These are phyloP conservation scores for Oncopeltus fasciatus DNA, from an alignment of 1,140 invertebrate genomes.

Conservation along the genomic window DNA sequence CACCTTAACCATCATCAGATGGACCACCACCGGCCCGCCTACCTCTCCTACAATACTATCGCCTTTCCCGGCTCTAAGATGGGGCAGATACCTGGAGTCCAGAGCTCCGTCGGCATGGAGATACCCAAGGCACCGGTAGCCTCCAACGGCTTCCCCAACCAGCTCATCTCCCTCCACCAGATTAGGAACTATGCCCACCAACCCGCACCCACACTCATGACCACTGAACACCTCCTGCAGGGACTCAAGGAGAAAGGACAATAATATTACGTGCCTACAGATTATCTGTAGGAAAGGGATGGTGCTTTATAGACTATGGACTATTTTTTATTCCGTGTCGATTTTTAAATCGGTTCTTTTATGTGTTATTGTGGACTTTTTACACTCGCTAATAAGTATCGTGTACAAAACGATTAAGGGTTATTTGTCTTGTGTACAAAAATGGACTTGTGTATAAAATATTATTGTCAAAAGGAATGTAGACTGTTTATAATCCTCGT, in stretches of 20 bases:
- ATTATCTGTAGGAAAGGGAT: slow-evolving; percentile 8
- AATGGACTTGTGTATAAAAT: background rate
- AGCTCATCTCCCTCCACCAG: slow-evolving; percentile 88
- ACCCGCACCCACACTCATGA: slow-evolving; percentile 35
- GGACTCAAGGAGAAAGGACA: slow-evolving; percentile 26
- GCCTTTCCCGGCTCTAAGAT: slow-evolving; percentile 32
- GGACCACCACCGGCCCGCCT: slow-evolving; percentile 53
- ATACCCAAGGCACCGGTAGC: slow-evolving; percentile 35
- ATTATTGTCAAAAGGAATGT: background rate
- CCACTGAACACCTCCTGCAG: slow-evolving; percentile 26
- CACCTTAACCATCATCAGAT: slow-evolving; percentile 38
- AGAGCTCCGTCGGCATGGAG: slow-evolving; percentile 29
- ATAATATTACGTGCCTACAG: slow-evolving; percentile 19
- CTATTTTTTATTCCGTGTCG: background rate
- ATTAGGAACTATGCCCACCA: slow-evolving; percentile 93
- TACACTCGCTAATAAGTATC: background rate
- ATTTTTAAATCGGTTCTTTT: background rate
- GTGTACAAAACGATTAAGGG: background rate
- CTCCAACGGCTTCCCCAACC: slow-evolving; percentile 75
- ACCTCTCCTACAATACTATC: slow-evolving; percentile 82
- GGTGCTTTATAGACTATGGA: slow-evolving; percentile 5
- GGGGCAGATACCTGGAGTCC: slow-evolving; percentile 24
- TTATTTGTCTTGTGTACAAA: background rate
- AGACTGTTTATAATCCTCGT: background rate
- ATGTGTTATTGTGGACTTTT: background rate